Percentiles rank a stretch among this genome's conserved stretches.
phyloP scores from a whole-genome alignment of 1,140 invertebrate genomes.

The Diploscapter pachys region DNA sequence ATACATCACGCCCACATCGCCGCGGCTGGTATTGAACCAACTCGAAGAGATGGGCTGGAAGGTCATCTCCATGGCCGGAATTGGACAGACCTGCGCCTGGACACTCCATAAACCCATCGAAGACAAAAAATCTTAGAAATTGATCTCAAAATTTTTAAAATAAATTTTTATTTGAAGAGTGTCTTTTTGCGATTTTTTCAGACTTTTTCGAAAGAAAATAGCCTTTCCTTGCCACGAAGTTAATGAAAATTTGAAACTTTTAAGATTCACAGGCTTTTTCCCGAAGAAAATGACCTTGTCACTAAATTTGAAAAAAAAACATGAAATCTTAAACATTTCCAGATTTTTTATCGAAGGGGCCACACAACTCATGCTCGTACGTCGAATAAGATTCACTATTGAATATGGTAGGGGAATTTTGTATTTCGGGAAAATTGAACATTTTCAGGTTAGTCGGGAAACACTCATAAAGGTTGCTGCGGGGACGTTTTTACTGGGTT shows the following conservation, averaged over 20 bases:
- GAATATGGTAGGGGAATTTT: constrained; percentile 5
- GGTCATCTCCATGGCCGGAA: constrained; percentile 25
- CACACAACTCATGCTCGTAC: background rate
- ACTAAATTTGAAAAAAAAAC: background rate
- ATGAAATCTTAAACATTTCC: background rate
- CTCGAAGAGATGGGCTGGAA: constrained; percentile 28
- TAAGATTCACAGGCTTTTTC: constrained; percentile 8
- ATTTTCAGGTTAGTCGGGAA: constrained; percentile 19
- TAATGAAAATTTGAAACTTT: background rate
- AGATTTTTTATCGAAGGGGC: background rate
- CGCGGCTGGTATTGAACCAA: constrained; percentile 21
- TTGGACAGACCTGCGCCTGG: constrained; percentile 33
- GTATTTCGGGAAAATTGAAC: background rate
- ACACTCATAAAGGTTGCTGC: constrained; percentile 27
- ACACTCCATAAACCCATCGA: constrained; percentile 16
- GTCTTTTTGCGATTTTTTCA: no score
- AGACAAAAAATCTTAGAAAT: no score
- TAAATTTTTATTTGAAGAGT: no score
- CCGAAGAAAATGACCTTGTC: constrained; percentile 16
- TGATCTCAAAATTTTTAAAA: no score
- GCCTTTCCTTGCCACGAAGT: no score
- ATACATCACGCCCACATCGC: constrained; percentile 17
- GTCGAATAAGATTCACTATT: background rate
- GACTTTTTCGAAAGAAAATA: no score
- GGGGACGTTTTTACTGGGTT: constrained; percentile 10